Evolutionary conservation across 2,113 vertebrate species (phyloP).

Genomic region (Lanius ludovicianus): DNA sequence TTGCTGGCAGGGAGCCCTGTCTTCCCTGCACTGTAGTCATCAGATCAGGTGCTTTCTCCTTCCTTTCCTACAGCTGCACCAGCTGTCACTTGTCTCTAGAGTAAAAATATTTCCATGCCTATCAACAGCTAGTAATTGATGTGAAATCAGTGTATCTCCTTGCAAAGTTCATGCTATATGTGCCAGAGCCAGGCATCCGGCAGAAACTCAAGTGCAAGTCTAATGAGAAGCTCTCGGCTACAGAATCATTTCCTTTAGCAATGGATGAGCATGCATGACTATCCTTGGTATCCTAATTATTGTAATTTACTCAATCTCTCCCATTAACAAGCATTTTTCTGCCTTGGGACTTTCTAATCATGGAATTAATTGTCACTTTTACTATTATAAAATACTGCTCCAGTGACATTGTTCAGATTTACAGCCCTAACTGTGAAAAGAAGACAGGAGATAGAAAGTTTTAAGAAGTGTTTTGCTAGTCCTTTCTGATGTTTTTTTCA

Average conservation of each 20-base stretch:
- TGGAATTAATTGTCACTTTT: slow-evolving; percentile 17
- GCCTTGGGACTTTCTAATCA: neutral
- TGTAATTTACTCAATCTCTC: neutral
- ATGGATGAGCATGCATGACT: neutral
- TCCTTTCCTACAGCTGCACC: neutral
- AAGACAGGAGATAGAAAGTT: neutral
- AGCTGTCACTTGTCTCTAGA: neutral
- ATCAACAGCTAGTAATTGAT: slow-evolving; percentile 4
- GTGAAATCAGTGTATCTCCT: neutral
- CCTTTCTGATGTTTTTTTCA: neutral
- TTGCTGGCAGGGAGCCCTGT: neutral
- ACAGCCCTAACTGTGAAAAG: neutral
- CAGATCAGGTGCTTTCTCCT: neutral
- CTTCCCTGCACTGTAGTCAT: neutral
- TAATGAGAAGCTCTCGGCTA: neutral
- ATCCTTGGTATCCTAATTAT: neutral
- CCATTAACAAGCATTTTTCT: neutral
- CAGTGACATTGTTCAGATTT: neutral
- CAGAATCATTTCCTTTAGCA: neutral
- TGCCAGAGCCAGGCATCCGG: neutral
- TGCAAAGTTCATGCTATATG: neutral
- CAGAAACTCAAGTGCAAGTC: neutral
- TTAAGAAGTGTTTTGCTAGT: neutral
- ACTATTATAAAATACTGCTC: neutral
- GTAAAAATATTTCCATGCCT: slow-evolving; percentile 25